Evolutionary conservation across 2,888 invertebrate genomes (phyloP).

Genomic region (Hoplodrina blanda): DNA sequence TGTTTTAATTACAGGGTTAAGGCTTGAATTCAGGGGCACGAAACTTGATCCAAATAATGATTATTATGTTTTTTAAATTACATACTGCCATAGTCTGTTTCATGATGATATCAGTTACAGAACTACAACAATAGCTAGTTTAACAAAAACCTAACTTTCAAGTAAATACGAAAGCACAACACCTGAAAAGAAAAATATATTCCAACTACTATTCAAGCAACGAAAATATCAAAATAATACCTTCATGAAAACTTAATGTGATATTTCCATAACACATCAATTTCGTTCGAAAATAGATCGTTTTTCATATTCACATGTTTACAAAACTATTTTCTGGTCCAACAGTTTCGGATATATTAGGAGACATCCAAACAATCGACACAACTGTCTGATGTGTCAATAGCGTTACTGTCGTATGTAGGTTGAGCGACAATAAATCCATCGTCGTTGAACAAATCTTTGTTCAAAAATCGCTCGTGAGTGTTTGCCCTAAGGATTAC

Average conservation of each 20-base stretch:
- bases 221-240: not conserved
- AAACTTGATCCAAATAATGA: too few relatives aligned
- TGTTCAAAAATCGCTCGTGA: not conserved
- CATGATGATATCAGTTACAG: not conserved
- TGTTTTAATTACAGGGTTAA: conserved; percentile 23
- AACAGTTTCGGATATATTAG: not conserved
- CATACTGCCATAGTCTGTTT: too few relatives aligned
- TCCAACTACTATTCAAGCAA: not conserved
- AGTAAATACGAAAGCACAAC: not conserved
- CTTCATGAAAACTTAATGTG: conserved; percentile 10
- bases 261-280: not conserved
- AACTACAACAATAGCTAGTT: not conserved
- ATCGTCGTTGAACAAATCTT: conserved; percentile 1
- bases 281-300: conserved; percentile 14
- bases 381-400: conserved; percentile 19
- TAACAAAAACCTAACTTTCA: not conserved
- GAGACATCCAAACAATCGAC: conserved; percentile 4
- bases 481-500: conserved; percentile 12
- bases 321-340: conserved; percentile 4
- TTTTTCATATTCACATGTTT: conserved; percentile 9
- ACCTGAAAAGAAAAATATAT: not conserved
- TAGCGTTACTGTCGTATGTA: conserved; percentile 1
- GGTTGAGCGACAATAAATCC: conserved; percentile 3
- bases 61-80: too few relatives aligned
- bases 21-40: not conserved